Percentiles rank a stretch among this genome's conserved stretches.
These are phyloP conservation scores for Acronicta aceris DNA, from an alignment of 2,888 invertebrate species.

Conservation along the genomic window DNA sequence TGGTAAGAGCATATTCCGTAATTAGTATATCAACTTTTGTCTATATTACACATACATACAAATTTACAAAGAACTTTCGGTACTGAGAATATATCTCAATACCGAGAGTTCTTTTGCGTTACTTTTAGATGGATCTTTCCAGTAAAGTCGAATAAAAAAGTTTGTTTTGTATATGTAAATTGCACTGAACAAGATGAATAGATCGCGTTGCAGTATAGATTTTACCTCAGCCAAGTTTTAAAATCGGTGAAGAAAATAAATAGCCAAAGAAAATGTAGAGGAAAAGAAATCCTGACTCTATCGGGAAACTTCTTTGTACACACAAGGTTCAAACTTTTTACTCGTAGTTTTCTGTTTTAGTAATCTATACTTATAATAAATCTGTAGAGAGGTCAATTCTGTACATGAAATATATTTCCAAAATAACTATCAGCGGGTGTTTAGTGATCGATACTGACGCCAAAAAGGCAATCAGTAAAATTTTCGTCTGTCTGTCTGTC, in stretches of 20 bases:
- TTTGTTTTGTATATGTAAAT: constrained; percentile 39
- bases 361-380: too few relatives aligned
- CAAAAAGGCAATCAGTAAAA: too few relatives aligned
- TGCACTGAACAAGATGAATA: constrained; percentile 42
- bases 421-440: too few relatives aligned
- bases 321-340: not conserved
- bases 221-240: constrained; percentile 33
- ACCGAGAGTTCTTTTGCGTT: constrained; percentile 15
- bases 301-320: constrained; percentile 8
- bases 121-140: constrained; percentile 20
- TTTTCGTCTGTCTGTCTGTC: too few relatives aligned
- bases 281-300: constrained; percentile 9
- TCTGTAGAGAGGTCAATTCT: too few relatives aligned
- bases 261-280: constrained; percentile 19
- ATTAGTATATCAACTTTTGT: constrained; percentile 31
- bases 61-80: constrained; percentile 22
- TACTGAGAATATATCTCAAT: too few relatives aligned
- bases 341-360: not conserved
- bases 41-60: constrained; percentile 11
- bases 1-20: constrained; percentile 9
- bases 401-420: too few relatives aligned
- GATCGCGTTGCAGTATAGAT: constrained; percentile 37
- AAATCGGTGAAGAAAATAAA: constrained; percentile 28
- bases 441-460: too few relatives aligned
- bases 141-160: constrained; percentile 30